Evolutionary conservation across 2,113 vertebrate genomes (phyloP).

Genomic region (Zapornia atra): DNA sequence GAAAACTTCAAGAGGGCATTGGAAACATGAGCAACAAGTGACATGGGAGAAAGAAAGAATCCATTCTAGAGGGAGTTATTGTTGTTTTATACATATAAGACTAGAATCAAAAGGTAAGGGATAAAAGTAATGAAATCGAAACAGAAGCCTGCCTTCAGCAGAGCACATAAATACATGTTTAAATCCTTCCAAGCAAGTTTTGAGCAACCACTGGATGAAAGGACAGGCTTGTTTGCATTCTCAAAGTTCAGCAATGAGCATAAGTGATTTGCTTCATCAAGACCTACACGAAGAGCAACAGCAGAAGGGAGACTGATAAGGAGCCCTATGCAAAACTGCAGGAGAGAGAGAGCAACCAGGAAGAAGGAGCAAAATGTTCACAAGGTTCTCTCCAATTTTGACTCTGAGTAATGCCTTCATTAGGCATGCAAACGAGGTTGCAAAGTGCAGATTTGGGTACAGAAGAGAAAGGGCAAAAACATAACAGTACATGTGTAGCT

Average conservation of each 20-base stretch:
- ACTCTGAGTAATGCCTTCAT: background rate
- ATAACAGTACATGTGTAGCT: background rate
- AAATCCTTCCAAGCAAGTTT: constrained; percentile 4
- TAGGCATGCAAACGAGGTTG: background rate
- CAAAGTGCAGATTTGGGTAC: background rate
- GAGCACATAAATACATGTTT: background rate
- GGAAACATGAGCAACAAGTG: constrained; percentile 36
- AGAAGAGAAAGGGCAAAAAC: background rate
- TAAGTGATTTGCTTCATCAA: background rate
- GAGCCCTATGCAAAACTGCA: background rate
- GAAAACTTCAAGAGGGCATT: constrained; percentile 39
- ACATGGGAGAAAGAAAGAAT: constrained; percentile 29
- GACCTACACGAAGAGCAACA: background rate
- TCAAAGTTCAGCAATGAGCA: background rate
- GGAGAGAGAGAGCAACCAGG: background rate
- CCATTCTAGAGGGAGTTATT: constrained; percentile 12
- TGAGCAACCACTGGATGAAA: background rate
- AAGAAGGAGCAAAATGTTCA: background rate
- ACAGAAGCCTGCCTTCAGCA: constrained; percentile 10
- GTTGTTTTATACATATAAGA: constrained; percentile 31
- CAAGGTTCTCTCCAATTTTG: background rate
- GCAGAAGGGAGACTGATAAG: background rate
- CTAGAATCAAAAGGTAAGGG: constrained; percentile 35
- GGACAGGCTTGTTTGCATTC: background rate
- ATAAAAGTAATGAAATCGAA: background rate